Percentiles rank a stretch among this genome's conserved stretches.
phyloP scores from a whole-genome alignment of 1,140 invertebrate species.

The Drosophila nannoptera region DNA sequence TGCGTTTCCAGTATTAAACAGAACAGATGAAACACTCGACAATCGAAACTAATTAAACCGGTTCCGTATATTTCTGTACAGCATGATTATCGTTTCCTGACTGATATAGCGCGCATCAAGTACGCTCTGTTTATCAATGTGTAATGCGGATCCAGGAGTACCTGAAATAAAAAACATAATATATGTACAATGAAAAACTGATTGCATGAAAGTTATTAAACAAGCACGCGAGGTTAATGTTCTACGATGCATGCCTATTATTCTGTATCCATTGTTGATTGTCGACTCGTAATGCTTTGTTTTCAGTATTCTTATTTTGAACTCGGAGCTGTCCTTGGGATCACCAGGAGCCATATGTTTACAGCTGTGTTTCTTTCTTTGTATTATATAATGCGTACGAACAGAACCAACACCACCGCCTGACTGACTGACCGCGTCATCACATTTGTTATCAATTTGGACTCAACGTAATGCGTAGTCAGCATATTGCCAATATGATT shows the following conservation, averaged over 20 bases:
- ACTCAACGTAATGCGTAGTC: conserved; percentile 10
- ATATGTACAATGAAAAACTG: conserved; percentile 19
- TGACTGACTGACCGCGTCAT: conserved; percentile 47
- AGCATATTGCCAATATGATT: not conserved
- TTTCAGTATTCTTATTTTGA: conserved; percentile 13
- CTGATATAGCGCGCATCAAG: conserved; percentile 11
- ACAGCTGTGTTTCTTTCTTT: conserved; percentile 35
- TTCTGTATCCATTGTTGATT: conserved; percentile 18
- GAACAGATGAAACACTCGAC: conserved; percentile 10
- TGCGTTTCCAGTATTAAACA: conserved; percentile 41
- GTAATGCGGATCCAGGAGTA: conserved; percentile 21
- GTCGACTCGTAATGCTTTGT: conserved; percentile 13
- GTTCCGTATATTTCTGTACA: conserved; percentile 41
- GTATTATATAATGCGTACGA: conserved; percentile 63
- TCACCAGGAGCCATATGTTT: conserved; percentile 33
- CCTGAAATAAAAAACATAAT: conserved; percentile 36
- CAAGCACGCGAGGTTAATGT: conserved; percentile 53
- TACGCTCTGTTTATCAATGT: conserved; percentile 33
- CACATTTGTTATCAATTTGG: conserved; percentile 24
- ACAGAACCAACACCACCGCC: conserved; percentile 40
- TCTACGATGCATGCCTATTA: not conserved
- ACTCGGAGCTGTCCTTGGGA: conserved; percentile 6
- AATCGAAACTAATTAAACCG: conserved; percentile 12
- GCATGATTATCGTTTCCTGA: conserved; percentile 41
- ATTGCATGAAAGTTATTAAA: conserved; percentile 42